A percentile compares a stretch with the other conserved stretches of the same genome.
These are phyloP conservation scores for Perizoma affinitatum DNA, from an alignment of 2,888 invertebrate species.

Conservation along the genomic window DNA sequence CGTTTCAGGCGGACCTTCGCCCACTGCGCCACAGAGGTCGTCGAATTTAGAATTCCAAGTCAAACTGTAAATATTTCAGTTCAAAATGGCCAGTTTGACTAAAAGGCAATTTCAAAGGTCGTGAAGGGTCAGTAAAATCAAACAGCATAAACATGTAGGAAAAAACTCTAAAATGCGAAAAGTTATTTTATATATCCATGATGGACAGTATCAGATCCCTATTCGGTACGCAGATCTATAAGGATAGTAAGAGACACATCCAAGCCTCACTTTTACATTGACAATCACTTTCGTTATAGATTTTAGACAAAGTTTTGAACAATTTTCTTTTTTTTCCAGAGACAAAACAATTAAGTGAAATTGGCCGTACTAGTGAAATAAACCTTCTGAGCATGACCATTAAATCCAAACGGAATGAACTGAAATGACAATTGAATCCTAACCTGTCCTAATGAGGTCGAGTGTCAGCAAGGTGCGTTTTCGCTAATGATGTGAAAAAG, in stretches of 20 bases:
- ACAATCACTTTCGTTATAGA: slow-evolving; percentile 1
- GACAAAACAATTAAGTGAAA: slow-evolving; percentile 20
- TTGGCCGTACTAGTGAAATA: slow-evolving; percentile 14
- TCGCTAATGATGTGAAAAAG: slow-evolving; percentile 72
- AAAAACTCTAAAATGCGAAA: too few relatives aligned
- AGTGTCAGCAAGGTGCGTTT: slow-evolving; percentile 47
- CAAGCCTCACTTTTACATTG: not conserved
- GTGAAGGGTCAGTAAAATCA: too few relatives aligned
- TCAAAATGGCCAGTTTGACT: too few relatives aligned
- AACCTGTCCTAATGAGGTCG: slow-evolving; percentile 41
- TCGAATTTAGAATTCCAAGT: too few relatives aligned
- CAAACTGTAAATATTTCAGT: too few relatives aligned
- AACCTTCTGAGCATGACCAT: slow-evolving; percentile 20
- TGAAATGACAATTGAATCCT: slow-evolving; percentile 30
- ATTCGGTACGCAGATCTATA: too few relatives aligned
- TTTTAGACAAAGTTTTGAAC: slow-evolving; percentile 12
- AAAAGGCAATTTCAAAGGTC: too few relatives aligned
- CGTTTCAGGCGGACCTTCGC: too few relatives aligned
- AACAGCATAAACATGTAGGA: too few relatives aligned
- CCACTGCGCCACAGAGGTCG: too few relatives aligned
- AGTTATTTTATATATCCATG: too few relatives aligned
- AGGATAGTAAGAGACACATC: not conserved
- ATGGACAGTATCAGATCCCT: too few relatives aligned
- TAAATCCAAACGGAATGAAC: slow-evolving; percentile 26
- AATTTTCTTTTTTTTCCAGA: slow-evolving; percentile 23